Evolutionary conservation across 2,797 vertebrate genomes (phyloP).

Genomic region (Parauchenoglanis punctatus): DNA sequence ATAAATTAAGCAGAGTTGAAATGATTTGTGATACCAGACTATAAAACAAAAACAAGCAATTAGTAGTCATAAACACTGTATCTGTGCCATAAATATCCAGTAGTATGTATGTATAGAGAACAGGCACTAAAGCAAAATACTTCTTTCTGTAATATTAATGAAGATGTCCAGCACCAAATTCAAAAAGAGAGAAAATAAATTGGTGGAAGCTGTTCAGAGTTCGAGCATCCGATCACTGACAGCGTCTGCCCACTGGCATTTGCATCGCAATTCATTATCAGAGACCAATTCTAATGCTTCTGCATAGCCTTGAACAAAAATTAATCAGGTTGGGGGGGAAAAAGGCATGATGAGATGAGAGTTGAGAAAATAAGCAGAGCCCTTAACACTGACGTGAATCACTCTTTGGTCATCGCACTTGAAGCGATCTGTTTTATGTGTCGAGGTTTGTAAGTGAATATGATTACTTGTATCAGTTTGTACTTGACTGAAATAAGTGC

Average conservation of each 20-base stretch:
- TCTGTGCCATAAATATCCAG: background rate
- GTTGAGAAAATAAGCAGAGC: constrained; percentile 25
- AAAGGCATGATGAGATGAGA: constrained; percentile 56
- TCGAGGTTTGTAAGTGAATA: constrained; percentile 15
- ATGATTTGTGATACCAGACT: background rate
- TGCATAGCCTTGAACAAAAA: constrained; percentile 73
- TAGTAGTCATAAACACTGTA: background rate
- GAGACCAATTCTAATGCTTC: constrained; percentile 63
- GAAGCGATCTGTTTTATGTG: background rate
- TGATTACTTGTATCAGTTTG: constrained; percentile 28
- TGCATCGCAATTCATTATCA: constrained; percentile 69
- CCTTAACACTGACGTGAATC: constrained; percentile 9
- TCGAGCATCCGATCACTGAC: background rate
- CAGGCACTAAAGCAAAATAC: background rate
- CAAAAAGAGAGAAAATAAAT: background rate
- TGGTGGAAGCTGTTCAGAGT: background rate
- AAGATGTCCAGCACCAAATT: background rate
- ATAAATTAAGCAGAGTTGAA: background rate
- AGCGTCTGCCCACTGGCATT: constrained; percentile 60
- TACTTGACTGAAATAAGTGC: constrained; percentile 35
- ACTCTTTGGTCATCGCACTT: background rate
- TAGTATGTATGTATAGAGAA: background rate
- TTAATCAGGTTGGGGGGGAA: constrained; percentile 63
- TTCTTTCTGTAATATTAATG: background rate
- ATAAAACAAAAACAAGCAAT: background rate